Evolutionary conservation across 2,888 invertebrate species (phyloP).

Genomic region (Oasisia sp.): DNA sequence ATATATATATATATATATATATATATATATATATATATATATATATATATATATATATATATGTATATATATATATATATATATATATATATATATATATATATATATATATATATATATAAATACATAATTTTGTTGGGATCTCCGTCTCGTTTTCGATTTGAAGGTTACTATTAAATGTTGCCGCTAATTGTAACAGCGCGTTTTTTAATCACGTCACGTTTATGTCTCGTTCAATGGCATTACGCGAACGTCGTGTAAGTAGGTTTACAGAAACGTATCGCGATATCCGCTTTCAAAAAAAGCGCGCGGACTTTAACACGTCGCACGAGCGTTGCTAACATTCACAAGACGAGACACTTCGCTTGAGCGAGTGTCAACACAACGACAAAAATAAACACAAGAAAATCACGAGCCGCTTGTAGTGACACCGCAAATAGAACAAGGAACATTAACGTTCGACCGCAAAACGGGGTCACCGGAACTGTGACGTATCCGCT

Average conservation of each 20-base stretch:
- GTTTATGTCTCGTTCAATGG: not conserved
- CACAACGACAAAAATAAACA: not conserved
- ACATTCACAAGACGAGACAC: not conserved
- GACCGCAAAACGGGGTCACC: not conserved
- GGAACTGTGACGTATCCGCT: not conserved
- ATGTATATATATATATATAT: no score
- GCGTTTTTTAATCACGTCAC: not conserved
- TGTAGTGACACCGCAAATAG: conserved; percentile 9
- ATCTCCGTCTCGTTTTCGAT: not conserved
- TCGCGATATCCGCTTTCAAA: not conserved
- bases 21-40: no score
- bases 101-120: no score
- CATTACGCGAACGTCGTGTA: not conserved
- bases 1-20: no score
- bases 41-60: no score
- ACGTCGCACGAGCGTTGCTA: not conserved
- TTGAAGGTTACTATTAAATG: not conserved
- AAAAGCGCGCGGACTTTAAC: not conserved
- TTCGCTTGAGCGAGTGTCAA: not conserved
- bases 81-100: no score
- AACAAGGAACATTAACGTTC: conserved; percentile 6
- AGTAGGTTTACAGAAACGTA: not conserved
- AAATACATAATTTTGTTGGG: no score
- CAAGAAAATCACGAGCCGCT: not conserved
- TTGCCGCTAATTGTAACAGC: not conserved